Evolutionary conservation across 2,888 invertebrate species (phyloP).

Genomic region (Drosophila diplacantha): DNA sequence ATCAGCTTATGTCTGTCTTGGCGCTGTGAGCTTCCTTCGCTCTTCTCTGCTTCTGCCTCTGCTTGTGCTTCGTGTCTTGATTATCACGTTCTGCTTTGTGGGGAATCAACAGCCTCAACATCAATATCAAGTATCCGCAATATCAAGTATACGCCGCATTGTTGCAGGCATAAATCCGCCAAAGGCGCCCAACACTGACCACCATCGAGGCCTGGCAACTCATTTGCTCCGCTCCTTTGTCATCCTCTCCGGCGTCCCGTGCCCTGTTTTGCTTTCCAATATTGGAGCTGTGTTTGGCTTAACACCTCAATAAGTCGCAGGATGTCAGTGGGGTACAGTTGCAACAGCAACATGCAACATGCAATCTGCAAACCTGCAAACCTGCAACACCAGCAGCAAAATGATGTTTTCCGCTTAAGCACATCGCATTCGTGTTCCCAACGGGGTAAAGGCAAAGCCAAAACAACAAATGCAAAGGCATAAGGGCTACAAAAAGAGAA

Average conservation of each 20-base stretch:
- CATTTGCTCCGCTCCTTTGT: background rate
- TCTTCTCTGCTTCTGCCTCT: too few species aligned
- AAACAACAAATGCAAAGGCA: constrained; percentile 1
- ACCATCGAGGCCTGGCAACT: constrained; percentile 5
- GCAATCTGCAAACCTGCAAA: constrained; percentile 19
- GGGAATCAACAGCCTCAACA: background rate
- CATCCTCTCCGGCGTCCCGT: background rate
- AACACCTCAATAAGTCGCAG: constrained; percentile 60
- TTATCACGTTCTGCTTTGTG: constrained; percentile 20
- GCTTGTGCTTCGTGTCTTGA: constrained; percentile 1
- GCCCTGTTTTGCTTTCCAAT: constrained; percentile 15
- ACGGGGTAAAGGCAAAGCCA: constrained; percentile 11
- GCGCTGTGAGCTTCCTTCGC: constrained; percentile 8
- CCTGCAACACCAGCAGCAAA: constrained; percentile 45
- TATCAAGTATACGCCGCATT: constrained; percentile 45
- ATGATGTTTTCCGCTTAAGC: constrained; percentile 69
- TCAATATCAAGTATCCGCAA: constrained; percentile 36
- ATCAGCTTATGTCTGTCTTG: constrained; percentile 25
- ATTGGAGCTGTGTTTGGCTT: constrained; percentile 44
- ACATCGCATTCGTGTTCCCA: constrained; percentile 55
- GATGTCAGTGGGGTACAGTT: constrained; percentile 20
- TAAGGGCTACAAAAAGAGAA: background rate
- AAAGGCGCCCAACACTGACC: constrained; percentile 5
- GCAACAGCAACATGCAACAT: constrained; percentile 38
- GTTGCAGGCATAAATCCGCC: constrained; percentile 32